phyloP scores from a whole-genome alignment of 2,113 vertebrate species.

The Pomatorhinus ruficollis region DNA sequence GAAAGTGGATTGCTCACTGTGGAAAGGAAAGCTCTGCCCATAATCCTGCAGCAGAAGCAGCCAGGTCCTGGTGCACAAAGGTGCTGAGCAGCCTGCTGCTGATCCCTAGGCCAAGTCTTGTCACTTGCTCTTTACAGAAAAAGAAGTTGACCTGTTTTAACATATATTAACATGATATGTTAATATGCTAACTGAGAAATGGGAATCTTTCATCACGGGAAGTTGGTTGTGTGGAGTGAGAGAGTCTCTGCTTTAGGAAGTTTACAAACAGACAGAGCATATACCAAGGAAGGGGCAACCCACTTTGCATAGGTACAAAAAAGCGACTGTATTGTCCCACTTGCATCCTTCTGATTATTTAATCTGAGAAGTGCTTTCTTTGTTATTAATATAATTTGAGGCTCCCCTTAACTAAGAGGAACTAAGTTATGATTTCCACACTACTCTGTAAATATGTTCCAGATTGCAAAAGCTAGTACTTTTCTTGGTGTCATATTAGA shows the following conservation, averaged over 20 bases:
- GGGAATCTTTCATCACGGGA: rapidly evolving
- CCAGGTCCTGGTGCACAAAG: not conserved
- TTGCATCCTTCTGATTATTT: not conserved
- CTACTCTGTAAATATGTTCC: not conserved
- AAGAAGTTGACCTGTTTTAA: not conserved
- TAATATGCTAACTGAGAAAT: not conserved
- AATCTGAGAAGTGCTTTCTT: not conserved
- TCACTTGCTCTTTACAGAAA: not conserved
- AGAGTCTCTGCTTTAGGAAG: not conserved
- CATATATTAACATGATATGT: not conserved
- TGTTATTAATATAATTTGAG: not conserved
- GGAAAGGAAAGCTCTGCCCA: not conserved
- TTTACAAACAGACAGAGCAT: not conserved
- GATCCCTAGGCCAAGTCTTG: not conserved
- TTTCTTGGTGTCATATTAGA: not conserved
- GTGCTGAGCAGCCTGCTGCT: not conserved
- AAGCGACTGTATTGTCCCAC: not conserved
- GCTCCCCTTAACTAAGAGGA: not conserved
- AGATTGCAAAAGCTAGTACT: not conserved
- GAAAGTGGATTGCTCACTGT: not conserved
- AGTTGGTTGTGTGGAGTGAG: not conserved
- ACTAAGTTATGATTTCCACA: not conserved
- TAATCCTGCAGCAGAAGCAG: not conserved
- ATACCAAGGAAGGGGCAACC: not conserved
- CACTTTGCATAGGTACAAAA: not conserved